phyloP scores from a whole-genome alignment of 1,140 invertebrate genomes.

The Aricia agestis region DNA sequence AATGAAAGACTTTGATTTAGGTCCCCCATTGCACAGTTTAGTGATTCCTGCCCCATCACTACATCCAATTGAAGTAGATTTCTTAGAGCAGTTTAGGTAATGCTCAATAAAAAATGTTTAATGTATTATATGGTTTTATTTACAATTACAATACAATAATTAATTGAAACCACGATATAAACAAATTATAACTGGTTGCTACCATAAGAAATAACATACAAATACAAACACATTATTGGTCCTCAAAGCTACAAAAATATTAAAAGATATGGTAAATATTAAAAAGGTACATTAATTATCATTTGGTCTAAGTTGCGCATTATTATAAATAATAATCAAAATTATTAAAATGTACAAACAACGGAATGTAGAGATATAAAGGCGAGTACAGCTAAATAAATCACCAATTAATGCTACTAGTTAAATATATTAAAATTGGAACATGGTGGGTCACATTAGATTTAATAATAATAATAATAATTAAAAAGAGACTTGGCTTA shows the following conservation, averaged over 20 bases:
- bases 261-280: slow-evolving; percentile 50
- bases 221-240: slow-evolving; percentile 60
- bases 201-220: slow-evolving; percentile 62
- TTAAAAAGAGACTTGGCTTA: slow-evolving; percentile 66
- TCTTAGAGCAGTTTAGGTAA: slow-evolving; percentile 81
- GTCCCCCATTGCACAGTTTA: slow-evolving; percentile 94
- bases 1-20: slow-evolving; percentile 88
- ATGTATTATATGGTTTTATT: slow-evolving; percentile 68
- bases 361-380: slow-evolving; percentile 72
- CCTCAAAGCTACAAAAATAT: slow-evolving; percentile 71
- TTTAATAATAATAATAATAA: slow-evolving; percentile 41
- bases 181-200: slow-evolving; percentile 58
- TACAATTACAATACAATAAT: slow-evolving; percentile 58
- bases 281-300: slow-evolving; percentile 75
- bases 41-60: slow-evolving; percentile 88
- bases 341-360: slow-evolving; percentile 69
- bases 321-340: slow-evolving; percentile 62
- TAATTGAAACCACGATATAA: slow-evolving; percentile 65
- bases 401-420: slow-evolving; percentile 61
- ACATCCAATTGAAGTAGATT: slow-evolving; percentile 95
- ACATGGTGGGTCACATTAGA: slow-evolving; percentile 71
- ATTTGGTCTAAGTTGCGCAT: slow-evolving; percentile 75
- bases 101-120: slow-evolving; percentile 48
- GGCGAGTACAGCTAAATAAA: slow-evolving; percentile 48
- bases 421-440: slow-evolving; percentile 58